phyloP scores from a whole-genome alignment of 2,113 vertebrate species.

The Dromiciops gliroides region DNA sequence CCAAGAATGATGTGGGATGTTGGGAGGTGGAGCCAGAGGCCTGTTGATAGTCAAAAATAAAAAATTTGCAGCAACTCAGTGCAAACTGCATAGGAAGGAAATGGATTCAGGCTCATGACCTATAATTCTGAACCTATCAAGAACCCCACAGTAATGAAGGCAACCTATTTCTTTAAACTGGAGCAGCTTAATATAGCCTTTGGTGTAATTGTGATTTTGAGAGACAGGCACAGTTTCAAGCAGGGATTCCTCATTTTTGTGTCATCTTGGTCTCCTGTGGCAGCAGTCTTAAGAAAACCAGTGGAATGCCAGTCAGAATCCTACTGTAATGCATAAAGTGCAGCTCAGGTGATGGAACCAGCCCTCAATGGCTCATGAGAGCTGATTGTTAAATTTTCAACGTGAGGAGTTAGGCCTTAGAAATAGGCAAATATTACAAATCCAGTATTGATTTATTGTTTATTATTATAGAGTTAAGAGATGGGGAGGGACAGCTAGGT shows the following conservation, averaged over 20 bases:
- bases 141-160: not conserved
- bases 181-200: not conserved
- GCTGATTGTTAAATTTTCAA: not conserved
- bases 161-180: not conserved
- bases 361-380: not conserved
- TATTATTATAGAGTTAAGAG: not conserved
- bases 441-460: not conserved
- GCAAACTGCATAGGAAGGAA: not conserved
- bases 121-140: not conserved
- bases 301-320: not conserved
- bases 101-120: not conserved
- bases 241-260: not conserved
- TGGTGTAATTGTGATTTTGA: not conserved
- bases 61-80: not conserved
- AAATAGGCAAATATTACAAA: not conserved
- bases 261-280: not conserved
- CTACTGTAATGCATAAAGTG: not conserved
- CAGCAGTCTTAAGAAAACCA: not conserved
- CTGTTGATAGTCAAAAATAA: not conserved
- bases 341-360: not conserved
- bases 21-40: not conserved
- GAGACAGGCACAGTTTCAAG: not conserved
- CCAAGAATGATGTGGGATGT: not conserved
- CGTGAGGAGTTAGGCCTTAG: not conserved
- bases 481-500: too few species aligned